phyloP scores from a whole-genome alignment of 1,140 invertebrate species.

The Cotesia chilonis region DNA sequence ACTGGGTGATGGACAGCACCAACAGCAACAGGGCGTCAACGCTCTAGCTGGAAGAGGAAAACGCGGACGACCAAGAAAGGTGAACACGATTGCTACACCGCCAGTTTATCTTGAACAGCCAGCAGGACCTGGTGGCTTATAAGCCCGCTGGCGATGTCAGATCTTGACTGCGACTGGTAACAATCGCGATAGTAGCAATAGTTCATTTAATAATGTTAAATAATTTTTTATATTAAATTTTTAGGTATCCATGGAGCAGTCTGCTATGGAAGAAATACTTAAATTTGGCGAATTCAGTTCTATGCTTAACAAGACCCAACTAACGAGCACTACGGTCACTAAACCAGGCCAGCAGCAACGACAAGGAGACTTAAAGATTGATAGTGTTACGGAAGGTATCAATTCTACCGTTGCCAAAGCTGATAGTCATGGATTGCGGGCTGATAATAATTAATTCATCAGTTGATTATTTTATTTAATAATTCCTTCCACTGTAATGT shows the following conservation, averaged over 20 bases:
- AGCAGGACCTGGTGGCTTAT: conserved; percentile 37
- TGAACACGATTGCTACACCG: conserved; percentile 38
- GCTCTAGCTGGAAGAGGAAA: conserved; percentile 47
- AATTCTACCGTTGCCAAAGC: too few relatives aligned
- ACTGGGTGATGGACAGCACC: conserved; percentile 24
- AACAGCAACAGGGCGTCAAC: conserved; percentile 10
- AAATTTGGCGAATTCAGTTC: conserved; percentile 62
- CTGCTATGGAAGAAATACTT: conserved; percentile 58
- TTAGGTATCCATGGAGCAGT: conserved; percentile 54
- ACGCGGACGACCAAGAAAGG: conserved; percentile 59
- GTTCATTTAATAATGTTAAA: not conserved
- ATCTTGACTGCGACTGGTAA: conserved; percentile 35
- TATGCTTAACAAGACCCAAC: conserved; percentile 56
- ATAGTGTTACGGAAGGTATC: too few relatives aligned
- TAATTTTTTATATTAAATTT: conserved; percentile 23
- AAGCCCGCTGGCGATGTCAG: conserved; percentile 32
- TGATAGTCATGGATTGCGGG: too few relatives aligned
- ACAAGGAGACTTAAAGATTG: not conserved
- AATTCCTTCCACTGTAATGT: too few relatives aligned
- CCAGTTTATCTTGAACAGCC: conserved; percentile 35
- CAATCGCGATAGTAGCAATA: conserved; percentile 13
- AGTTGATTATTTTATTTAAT: too few relatives aligned
- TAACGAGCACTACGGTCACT: conserved; percentile 30
- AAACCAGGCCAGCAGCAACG: conserved; percentile 29
- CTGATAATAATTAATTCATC: too few relatives aligned